Evolutionary conservation across 2,888 invertebrate genomes (phyloP).

Genomic region (Eustalomyia histrio): DNA sequence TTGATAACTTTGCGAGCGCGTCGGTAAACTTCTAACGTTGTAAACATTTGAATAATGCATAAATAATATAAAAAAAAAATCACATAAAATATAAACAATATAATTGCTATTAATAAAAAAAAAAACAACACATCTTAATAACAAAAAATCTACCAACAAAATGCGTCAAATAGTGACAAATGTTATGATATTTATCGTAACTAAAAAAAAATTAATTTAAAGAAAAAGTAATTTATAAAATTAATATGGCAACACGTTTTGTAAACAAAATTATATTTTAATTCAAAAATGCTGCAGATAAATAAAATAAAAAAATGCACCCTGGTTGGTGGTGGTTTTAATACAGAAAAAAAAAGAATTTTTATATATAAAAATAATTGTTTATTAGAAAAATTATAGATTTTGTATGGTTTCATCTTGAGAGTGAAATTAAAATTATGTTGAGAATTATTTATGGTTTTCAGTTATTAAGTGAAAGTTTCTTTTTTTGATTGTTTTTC

Average conservation of each 20-base stretch:
- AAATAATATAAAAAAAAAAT: conserved; percentile 34
- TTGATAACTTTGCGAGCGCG: conserved; percentile 37
- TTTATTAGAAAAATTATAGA: conserved; percentile 57
- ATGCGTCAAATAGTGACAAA: conserved; percentile 47
- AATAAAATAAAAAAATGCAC: not conserved
- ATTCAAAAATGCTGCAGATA: not conserved
- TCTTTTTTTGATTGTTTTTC: not conserved
- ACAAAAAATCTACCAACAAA: conserved; percentile 3
- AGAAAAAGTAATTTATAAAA: not conserved
- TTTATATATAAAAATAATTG: conserved; percentile 46
- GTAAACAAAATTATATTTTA: conserved; percentile 19
- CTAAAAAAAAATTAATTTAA: not conserved
- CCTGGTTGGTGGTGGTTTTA: conserved; percentile 15
- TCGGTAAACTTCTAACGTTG: conserved; percentile 47
- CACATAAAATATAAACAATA: conserved; percentile 8
- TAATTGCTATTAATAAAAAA: conserved; percentile 15
- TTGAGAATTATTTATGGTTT: conserved; percentile 45
- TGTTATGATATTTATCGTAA: not conserved
- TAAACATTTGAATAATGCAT: conserved; percentile 39
- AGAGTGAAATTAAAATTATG: conserved; percentile 24
- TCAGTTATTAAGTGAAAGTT: conserved; percentile 41
- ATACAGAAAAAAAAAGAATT: not conserved
- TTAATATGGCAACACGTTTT: conserved; percentile 9
- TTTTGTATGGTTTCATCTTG: conserved; percentile 48
- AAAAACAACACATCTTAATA: not conserved